A percentile compares a stretch with the other conserved stretches of the same genome.
Conservation (phyloP, 2,888 invertebrate species). For the Alviniconcha strummeri region DNA sequence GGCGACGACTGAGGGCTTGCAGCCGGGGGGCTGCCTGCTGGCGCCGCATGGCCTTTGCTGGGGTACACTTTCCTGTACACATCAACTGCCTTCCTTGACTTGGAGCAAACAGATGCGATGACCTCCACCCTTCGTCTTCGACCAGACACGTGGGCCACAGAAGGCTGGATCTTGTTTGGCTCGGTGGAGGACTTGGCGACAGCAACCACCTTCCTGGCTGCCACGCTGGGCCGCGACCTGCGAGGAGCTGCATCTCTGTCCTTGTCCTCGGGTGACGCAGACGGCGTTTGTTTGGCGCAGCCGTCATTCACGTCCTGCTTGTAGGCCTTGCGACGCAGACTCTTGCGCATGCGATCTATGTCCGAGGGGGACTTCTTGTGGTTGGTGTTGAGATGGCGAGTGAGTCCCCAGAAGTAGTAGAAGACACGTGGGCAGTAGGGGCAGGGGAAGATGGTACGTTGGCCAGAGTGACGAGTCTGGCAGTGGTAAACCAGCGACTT, state of each 20-base stretch:
- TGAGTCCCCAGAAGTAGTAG: conserved; percentile 73
- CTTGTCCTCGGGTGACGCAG: not conserved
- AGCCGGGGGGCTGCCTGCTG: not conserved
- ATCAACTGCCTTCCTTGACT: not conserved
- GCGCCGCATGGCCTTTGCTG: not conserved
- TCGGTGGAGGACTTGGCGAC: not conserved
- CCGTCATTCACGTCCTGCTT: conserved; percentile 29
- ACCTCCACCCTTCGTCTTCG: conserved; percentile 8
- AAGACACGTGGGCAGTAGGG: conserved; percentile 86
- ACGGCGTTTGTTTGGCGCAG: not conserved
- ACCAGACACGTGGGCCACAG: not conserved
- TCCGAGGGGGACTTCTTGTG: conserved; percentile 66
- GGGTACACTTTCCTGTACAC: conserved; percentile 13
- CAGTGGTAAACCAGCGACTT: conserved; percentile 82
- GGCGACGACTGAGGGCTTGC: not conserved
- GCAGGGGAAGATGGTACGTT: conserved; percentile 84
- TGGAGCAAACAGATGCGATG: not conserved
- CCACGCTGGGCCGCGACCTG: conserved; percentile 5
- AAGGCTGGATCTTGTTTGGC: not conserved
- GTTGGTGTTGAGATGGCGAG: conserved; percentile 63
- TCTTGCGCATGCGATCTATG: conserved; percentile 57
- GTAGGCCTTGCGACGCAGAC: conserved; percentile 48
- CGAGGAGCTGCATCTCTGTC: not conserved
- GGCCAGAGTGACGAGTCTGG: conserved; percentile 84
- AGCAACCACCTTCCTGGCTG: conserved; percentile 14